Evolutionary conservation across 2,797 vertebrate genomes (phyloP), one percentile per base, ranked within the genome.

Genomic region (Brachyalestes nurse): DNA sequence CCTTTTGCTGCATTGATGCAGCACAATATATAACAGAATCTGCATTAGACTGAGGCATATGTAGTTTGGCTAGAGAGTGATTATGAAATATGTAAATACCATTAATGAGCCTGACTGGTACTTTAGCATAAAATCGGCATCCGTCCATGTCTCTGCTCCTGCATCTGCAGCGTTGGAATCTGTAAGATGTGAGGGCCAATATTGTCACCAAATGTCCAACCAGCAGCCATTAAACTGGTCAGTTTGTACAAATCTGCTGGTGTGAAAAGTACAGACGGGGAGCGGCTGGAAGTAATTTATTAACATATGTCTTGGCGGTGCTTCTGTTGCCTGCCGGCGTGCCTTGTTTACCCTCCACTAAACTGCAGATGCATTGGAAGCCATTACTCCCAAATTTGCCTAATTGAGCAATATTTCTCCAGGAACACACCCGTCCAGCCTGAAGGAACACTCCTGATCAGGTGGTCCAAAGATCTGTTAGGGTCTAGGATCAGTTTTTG

Each of bases 381-480:
- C 45, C 77, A 51, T 88, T 85, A 66, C 78, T 42, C 19, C 58
- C 75, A 28, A 60, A 82, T 82, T 49, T 70, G 53, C 87, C 73
- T 85, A 87, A 85, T 81, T 86, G 83, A 86, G 76, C 42, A 21
- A 47, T 67, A 84, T 87, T 82, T 78, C 62, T 79, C 57, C 82
- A 47, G 57, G 80, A 81, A 84, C 45, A 51, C 28, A 62, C 51
- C 73, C 51, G 5, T 66, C 47, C 6, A 1, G 67, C 79, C 79
- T 78, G 60, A 72, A 84, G 79, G 49, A 82, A 70, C 28, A n/a
- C 17, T 34, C 25, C 23, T 10, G 25, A 23, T 19, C 21, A 21
- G 19, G 51, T 17, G 14, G 21, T 61, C 10, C 23, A 13, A 61
- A 28, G 21, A 61, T 23, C 7, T 2, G 9, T 10, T 9, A 23